A percentile compares a stretch with the other conserved stretches of the same genome.
phyloP scores from a whole-genome alignment of 1,140 invertebrate species.

The Drosophila orosa region DNA sequence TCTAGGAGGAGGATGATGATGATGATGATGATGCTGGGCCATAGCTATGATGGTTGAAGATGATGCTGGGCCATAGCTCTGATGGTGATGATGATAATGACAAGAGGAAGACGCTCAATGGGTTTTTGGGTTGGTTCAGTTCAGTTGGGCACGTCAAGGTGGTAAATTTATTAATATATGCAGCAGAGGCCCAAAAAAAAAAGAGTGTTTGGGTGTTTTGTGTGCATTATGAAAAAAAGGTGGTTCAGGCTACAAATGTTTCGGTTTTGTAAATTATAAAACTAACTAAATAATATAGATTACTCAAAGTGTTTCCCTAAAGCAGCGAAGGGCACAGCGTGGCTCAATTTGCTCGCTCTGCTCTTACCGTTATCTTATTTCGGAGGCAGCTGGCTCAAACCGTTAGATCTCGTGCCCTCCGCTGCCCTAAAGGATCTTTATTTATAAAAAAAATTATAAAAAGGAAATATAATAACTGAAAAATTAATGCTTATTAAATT shows the following conservation, averaged over 20 bases:
- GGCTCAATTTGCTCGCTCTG: too few relatives aligned
- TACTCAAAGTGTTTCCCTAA: too few relatives aligned
- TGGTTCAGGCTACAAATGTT: constrained; percentile 45
- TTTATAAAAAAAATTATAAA: too few relatives aligned
- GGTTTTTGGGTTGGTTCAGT: constrained; percentile 50
- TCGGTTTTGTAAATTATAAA: background rate
- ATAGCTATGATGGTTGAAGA: constrained; percentile 35
- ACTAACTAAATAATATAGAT: background rate
- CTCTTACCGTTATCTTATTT: too few relatives aligned
- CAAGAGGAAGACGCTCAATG: constrained; percentile 52
- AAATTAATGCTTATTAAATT: background rate
- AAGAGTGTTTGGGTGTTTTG: constrained; percentile 17
- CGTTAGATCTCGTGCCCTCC: too few relatives aligned
- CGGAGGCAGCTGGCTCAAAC: too few relatives aligned
- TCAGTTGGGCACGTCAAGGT: constrained; percentile 58
- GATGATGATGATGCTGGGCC: constrained; percentile 36
- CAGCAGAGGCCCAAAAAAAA: constrained; percentile 41
- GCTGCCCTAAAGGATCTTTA: too few relatives aligned
- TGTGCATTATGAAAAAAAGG: constrained; percentile 7
- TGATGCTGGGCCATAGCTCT: constrained; percentile 32
- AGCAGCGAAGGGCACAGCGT: too few relatives aligned
- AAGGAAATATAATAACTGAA: too few relatives aligned
- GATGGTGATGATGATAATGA: constrained; percentile 33
- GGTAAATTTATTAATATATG: constrained; percentile 71
- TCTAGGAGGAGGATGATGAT: constrained; percentile 18